These are phyloP conservation scores for Gallinago solitaria DNA, from an alignment of 2,797 vertebrate species.

Conservation along the genomic window DNA sequence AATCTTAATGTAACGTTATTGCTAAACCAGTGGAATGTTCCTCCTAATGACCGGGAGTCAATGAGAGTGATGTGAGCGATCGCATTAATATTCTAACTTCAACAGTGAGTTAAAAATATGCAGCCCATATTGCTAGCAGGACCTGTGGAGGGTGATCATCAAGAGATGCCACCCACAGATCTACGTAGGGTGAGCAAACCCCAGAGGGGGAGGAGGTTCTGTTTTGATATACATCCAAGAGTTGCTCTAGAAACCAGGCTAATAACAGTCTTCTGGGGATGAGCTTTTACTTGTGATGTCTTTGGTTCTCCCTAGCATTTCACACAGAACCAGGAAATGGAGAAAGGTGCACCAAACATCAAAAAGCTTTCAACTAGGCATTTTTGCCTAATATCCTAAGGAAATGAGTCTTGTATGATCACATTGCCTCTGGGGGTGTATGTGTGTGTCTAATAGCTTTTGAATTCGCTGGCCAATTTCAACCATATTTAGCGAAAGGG, in stretches of 20 bases:
- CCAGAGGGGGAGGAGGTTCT: constrained; percentile 57
- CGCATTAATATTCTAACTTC: not conserved
- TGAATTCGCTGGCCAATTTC: constrained; percentile 13
- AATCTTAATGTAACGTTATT: not conserved
- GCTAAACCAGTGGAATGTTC: not conserved
- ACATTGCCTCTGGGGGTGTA: not conserved
- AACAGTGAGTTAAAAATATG: not conserved
- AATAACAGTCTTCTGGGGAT: constrained; percentile 50
- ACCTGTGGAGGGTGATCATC: not conserved
- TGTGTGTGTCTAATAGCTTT: constrained; percentile 51
- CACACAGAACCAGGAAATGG: constrained; percentile 50
- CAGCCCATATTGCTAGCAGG: not conserved
- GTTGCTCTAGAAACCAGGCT: constrained; percentile 46
- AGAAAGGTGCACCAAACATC: constrained; percentile 38
- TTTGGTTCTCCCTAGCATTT: constrained; percentile 38
- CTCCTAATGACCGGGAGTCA: not conserved
- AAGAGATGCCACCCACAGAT: constrained; percentile 62
- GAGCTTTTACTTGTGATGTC: constrained; percentile 59
- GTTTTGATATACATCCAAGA: constrained; percentile 40
- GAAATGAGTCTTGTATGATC: constrained; percentile 56
- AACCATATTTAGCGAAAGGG: not conserved
- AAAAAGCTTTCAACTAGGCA: constrained; percentile 39
- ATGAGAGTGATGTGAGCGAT: not conserved
- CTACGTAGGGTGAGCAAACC: constrained; percentile 24
- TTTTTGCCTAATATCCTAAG: constrained; percentile 66